These are phyloP conservation scores for Piaya cayana DNA, from an alignment of 2,113 vertebrate species.

Conservation along the genomic window DNA sequence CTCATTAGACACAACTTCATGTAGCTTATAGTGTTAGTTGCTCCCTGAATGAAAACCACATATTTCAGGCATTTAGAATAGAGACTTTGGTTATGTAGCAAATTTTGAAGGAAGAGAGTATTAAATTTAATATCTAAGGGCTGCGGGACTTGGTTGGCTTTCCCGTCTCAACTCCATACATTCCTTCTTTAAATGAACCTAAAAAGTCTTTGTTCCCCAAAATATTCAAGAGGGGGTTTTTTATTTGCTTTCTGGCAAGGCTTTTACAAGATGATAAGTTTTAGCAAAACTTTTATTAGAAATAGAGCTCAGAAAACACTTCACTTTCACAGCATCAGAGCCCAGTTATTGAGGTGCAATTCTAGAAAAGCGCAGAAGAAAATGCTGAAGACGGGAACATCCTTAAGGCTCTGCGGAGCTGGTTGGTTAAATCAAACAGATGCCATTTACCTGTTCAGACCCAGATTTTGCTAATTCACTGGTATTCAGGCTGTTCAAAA, in stretches of 20 bases:
- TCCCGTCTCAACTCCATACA: background rate
- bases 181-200: background rate
- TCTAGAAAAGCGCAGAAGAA: background rate
- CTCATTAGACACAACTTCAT: background rate
- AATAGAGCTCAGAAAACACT: background rate
- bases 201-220: background rate
- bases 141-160: background rate
- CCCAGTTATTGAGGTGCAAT: background rate
- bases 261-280: background rate
- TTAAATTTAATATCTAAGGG: background rate
- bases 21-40: background rate
- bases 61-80: background rate
- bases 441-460: background rate
- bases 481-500: background rate
- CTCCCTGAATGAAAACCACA: background rate
- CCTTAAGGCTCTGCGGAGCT: background rate
- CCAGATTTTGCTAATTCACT: background rate
- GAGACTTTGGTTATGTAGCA: background rate
- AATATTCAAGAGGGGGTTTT: background rate
- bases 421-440: background rate
- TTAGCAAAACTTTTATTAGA: background rate
- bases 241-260: background rate
- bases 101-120: background rate
- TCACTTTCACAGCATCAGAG: background rate
- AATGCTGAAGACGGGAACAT: background rate